Percentiles rank a stretch among this genome's conserved stretches.
Conservation (phyloP, 1,140 invertebrate species). For the Scaptomyza hsui region DNA sequence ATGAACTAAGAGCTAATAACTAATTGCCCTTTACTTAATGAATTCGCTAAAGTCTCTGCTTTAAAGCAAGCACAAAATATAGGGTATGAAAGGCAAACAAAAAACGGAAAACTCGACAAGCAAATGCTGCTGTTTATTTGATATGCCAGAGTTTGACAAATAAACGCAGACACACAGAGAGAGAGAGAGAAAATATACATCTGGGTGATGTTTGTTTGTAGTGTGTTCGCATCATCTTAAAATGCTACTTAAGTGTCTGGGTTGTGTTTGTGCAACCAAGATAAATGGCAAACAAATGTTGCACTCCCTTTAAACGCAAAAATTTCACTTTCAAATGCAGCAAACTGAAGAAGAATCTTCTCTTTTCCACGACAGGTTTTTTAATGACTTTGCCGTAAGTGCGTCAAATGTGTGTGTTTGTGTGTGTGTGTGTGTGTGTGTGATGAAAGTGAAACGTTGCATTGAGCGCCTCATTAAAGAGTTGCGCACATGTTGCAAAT, state of each 20-base stretch:
- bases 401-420: slow-evolving; percentile 14
- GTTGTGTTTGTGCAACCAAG: slow-evolving; percentile 2
- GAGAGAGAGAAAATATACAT: slow-evolving; percentile 3
- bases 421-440: neutral
- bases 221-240: neutral
- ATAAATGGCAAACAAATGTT: slow-evolving; percentile 42
- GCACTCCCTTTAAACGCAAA: slow-evolving; percentile 32
- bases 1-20: too few species aligned
- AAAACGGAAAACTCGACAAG: slow-evolving; percentile 2
- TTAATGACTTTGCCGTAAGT: slow-evolving; percentile 48
- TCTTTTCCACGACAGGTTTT: slow-evolving; percentile 34
- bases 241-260: slow-evolving; percentile 11
- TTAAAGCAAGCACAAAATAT: neutral
- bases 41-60: neutral
- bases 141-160: slow-evolving; percentile 28
- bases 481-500: slow-evolving; percentile 51
- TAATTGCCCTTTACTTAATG: neutral
- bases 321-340: slow-evolving; percentile 55
- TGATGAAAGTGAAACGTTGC: slow-evolving; percentile 51
- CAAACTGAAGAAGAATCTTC: slow-evolving; percentile 28
- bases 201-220: neutral
- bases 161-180: slow-evolving; percentile 28
- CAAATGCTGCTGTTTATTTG: slow-evolving; percentile 20
- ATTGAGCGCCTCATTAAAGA: slow-evolving; percentile 48
- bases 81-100: slow-evolving; percentile 3